Evolutionary conservation across 2,888 invertebrate genomes (phyloP).

Genomic region (Ptilodon capucinus): DNA sequence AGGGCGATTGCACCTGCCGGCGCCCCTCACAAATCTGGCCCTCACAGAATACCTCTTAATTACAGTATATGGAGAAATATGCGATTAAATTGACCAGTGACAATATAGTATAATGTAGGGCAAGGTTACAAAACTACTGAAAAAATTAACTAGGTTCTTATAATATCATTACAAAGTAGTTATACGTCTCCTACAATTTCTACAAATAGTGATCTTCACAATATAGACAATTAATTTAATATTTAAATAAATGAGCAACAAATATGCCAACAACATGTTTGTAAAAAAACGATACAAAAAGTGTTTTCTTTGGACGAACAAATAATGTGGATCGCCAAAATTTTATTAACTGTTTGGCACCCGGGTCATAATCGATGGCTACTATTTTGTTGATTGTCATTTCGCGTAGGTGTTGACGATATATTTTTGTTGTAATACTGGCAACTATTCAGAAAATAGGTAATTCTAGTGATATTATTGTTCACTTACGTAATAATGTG

Average conservation of each 20-base stretch:
- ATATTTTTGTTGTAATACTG: conserved; percentile 14
- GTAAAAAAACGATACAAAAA: background rate
- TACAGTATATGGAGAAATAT: conserved; percentile 43
- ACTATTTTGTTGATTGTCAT: conserved; percentile 7
- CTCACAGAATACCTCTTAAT: conserved; percentile 57
- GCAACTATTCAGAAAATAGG: conserved; percentile 23
- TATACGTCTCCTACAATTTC: too few relatives aligned
- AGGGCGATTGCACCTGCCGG: conserved; percentile 75
- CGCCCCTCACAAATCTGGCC: conserved; percentile 76
- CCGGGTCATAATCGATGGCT: conserved; percentile 10
- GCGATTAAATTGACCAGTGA: conserved; percentile 30
- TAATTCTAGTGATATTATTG: conserved; percentile 19
- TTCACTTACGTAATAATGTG: conserved; percentile 5
- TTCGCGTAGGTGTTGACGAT: conserved; percentile 16
- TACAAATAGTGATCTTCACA: too few relatives aligned
- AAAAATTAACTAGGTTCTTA: too few relatives aligned
- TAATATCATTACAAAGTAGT: too few relatives aligned
- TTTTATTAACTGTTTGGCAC: conserved; percentile 6
- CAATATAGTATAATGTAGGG: too few relatives aligned
- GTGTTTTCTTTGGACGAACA: background rate
- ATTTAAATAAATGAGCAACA: conserved; percentile 1
- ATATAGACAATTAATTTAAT: too few relatives aligned
- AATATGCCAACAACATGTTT: background rate
- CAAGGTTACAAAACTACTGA: too few relatives aligned
- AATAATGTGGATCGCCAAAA: conserved; percentile 1